These are phyloP conservation scores for Porphyrio hochstetteri DNA, from an alignment of 2,113 vertebrate genomes.

Conservation along the genomic window DNA sequence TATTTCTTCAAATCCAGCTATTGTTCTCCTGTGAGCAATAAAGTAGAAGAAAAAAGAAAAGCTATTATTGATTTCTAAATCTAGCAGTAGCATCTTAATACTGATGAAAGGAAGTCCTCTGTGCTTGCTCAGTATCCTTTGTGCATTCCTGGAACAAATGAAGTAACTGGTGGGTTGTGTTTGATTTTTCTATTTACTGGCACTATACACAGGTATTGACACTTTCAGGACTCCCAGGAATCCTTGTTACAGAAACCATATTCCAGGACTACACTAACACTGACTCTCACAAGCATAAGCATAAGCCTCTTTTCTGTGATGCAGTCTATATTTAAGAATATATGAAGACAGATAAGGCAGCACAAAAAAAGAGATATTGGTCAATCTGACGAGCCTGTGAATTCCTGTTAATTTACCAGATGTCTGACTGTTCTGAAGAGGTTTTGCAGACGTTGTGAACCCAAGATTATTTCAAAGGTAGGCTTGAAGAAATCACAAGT, in stretches of 20 bases:
- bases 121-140: not conserved
- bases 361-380: not conserved
- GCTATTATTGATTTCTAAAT: not conserved
- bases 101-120: not conserved
- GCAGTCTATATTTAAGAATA: not conserved
- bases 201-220: not conserved
- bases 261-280: not conserved
- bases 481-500: not conserved
- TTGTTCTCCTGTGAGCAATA: not conserved
- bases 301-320: not conserved
- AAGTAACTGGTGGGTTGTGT: not conserved
- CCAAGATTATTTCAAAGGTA: not conserved
- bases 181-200: not conserved
- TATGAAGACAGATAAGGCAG: not conserved
- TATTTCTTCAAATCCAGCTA: not conserved
- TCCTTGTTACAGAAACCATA: not conserved
- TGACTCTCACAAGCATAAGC: not conserved
- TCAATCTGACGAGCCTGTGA: not conserved
- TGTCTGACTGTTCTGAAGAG: not conserved
- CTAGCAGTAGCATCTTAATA: not conserved
- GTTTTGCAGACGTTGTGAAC: not conserved
- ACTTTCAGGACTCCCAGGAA: not conserved
- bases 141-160: not conserved
- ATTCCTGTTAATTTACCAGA: not conserved
- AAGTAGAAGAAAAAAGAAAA: not conserved